These are phyloP conservation scores for Pegoplata infirma DNA, from an alignment of 2,888 invertebrate species.

Conservation along the genomic window DNA sequence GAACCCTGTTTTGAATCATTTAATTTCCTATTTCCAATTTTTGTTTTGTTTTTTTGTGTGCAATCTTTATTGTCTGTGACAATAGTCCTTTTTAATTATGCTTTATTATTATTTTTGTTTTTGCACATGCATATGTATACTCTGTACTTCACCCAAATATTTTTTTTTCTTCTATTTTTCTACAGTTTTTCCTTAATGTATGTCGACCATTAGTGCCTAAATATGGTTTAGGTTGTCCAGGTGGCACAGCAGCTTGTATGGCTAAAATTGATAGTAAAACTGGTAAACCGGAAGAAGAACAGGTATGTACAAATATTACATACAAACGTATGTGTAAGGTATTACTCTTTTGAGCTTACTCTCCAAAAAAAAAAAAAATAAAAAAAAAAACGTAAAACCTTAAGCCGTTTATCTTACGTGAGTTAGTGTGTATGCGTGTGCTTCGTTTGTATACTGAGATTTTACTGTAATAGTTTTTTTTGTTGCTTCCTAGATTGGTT, in stretches of 20 bases:
- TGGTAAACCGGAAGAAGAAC: constrained; percentile 75
- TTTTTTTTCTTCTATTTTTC: constrained; percentile 9
- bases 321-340: constrained; percentile 2
- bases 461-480: neutral
- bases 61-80: neutral
- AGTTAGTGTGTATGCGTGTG: neutral
- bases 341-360: neutral
- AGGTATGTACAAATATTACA: constrained; percentile 71
- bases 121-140: too few relatives aligned
- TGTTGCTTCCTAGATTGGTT: neutral
- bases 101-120: constrained; percentile 20
- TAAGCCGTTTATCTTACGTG: constrained; percentile 45
- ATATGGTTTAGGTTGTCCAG: constrained; percentile 76
- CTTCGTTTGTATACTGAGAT: neutral
- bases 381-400: constrained; percentile 40
- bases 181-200: constrained; percentile 76
- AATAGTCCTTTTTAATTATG: constrained; percentile 27
- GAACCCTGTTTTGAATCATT: neutral
- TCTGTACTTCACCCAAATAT: too few relatives aligned
- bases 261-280: constrained; percentile 71
- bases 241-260: constrained; percentile 76
- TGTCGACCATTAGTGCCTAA: constrained; percentile 77
- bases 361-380: too few relatives aligned
- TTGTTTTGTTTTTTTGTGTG: too few relatives aligned
- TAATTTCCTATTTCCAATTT: neutral